Evolutionary conservation across 2,113 vertebrate species (phyloP).

Genomic region (Bombycilla garrulus): DNA sequence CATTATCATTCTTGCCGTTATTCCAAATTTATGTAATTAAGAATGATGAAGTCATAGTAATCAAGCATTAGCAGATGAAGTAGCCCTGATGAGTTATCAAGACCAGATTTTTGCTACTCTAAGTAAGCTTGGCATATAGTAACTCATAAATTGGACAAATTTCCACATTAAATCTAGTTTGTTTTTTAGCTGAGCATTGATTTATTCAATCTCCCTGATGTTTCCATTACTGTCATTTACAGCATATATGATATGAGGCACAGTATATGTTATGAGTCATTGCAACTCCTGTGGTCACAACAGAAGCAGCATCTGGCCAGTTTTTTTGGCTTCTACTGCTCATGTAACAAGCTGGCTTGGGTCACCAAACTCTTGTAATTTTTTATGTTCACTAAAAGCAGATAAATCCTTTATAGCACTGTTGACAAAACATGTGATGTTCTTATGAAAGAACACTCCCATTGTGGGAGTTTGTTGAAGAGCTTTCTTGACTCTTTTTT

Average conservation of each 20-base stretch:
- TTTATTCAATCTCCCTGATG: neutral
- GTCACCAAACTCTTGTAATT: neutral
- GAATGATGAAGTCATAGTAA: neutral
- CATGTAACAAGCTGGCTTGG: neutral
- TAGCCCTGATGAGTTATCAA: neutral
- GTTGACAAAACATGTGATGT: neutral
- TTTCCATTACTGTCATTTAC: neutral
- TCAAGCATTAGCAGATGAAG: neutral
- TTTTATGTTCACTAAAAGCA: neutral
- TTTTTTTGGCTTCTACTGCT: neutral
- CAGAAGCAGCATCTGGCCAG: neutral
- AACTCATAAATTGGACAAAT: neutral
- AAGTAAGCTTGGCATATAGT: neutral
- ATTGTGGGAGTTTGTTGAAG: neutral
- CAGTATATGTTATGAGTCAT: accelerated
- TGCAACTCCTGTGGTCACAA: neutral
- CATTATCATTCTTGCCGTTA: neutral
- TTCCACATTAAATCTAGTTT: neutral
- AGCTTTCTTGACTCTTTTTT: neutral
- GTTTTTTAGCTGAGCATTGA: neutral
- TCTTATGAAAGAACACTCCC: neutral
- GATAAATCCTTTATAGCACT: neutral
- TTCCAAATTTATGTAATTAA: neutral
- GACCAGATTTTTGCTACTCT: neutral
- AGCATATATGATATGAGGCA: neutral